Evolutionary conservation across 2,888 invertebrate genomes (phyloP).

Genomic region (Neocrepidodera transversa): DNA sequence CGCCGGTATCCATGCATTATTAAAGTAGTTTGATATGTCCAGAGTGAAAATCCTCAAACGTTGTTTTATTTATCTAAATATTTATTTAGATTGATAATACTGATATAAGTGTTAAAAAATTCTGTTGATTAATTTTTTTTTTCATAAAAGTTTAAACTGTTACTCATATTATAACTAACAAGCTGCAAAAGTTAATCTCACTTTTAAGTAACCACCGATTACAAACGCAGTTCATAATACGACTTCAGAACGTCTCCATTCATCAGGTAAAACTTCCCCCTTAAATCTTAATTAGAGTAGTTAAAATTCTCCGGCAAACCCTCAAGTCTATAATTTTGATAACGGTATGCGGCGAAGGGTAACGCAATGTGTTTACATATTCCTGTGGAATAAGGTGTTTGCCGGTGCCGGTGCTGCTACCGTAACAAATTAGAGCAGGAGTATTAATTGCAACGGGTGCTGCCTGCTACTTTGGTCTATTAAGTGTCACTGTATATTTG

Average conservation of each 20-base stretch:
- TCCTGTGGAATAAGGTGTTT: slow-evolving; percentile 52
- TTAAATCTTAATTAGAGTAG: slow-evolving; percentile 48
- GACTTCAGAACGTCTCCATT: slow-evolving; percentile 22
- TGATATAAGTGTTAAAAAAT: too few species aligned
- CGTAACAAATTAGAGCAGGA: slow-evolving; percentile 55
- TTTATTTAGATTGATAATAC: too few species aligned
- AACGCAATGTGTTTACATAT: slow-evolving; percentile 54
- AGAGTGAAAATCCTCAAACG: too few species aligned
- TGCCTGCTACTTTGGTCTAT: neutral
- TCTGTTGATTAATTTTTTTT: too few species aligned
- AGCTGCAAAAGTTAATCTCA: too few species aligned
- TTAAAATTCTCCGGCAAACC: slow-evolving; percentile 51
- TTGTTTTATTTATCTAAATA: too few species aligned
- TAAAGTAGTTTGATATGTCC: too few species aligned
- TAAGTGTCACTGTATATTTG: neutral
- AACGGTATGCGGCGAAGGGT: slow-evolving; percentile 46
- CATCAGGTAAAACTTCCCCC: slow-evolving; percentile 42
- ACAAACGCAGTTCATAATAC: neutral
- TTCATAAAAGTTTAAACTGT: too few species aligned
- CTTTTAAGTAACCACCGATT: too few species aligned
- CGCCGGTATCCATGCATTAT: too few species aligned
- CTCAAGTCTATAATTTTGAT: slow-evolving; percentile 52
- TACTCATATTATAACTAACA: too few species aligned
- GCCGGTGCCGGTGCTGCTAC: slow-evolving; percentile 28
- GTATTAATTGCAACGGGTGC: slow-evolving; percentile 53